Conservation (phyloP, 2,113 vertebrate species). For the Toxostoma redivivum region DNA sequence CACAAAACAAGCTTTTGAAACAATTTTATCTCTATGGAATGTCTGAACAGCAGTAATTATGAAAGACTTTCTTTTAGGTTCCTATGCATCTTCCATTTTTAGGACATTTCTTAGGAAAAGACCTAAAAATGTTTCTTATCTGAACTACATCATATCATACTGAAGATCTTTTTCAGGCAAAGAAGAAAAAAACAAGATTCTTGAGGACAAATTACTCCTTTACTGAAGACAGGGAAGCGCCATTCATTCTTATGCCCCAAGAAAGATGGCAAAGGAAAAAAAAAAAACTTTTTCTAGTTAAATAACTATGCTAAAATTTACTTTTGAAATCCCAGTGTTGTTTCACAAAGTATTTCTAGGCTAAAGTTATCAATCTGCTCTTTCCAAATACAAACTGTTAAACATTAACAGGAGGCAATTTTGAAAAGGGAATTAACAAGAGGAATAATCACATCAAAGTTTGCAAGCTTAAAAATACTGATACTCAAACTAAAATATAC, state of each 20-base stretch:
- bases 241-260: constrained; percentile 73
- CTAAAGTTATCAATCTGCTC: neutral
- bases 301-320: neutral
- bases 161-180: constrained; percentile 59
- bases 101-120: constrained; percentile 64
- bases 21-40: neutral
- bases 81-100: constrained; percentile 71
- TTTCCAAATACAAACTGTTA: neutral
- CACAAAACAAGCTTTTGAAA: neutral
- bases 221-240: constrained; percentile 71
- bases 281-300: neutral
- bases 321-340: neutral
- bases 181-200: neutral
- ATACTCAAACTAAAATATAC: neutral
- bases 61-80: neutral
- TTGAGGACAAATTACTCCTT: constrained; percentile 51
- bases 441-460: neutral
- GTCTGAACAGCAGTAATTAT: neutral
- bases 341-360: neutral
- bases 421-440: neutral
- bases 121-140: constrained; percentile 76
- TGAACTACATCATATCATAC: constrained; percentile 62
- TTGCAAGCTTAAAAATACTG: neutral
- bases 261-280: constrained; percentile 73
- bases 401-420: neutral